Conservation (phyloP, 2,888 invertebrate genomes). For the Drosophila emarginata region DNA sequence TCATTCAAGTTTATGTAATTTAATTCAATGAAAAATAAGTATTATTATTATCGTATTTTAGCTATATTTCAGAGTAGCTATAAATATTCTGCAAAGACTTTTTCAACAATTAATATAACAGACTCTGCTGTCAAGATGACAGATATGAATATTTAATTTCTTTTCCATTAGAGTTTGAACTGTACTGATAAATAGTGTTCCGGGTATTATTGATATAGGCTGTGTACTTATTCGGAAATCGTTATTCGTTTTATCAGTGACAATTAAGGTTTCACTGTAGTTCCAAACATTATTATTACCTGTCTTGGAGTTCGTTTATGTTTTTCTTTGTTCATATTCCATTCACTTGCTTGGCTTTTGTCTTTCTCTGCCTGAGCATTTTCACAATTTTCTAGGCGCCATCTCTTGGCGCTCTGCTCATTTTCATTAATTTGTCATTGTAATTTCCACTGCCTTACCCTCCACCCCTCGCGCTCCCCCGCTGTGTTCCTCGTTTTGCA, state of each 20-base stretch:
- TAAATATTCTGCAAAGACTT: too few species aligned
- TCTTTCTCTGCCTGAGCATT: background rate
- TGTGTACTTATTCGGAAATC: background rate
- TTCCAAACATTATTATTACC: background rate
- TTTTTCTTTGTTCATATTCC: background rate
- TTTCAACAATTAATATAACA: too few species aligned
- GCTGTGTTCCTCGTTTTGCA: slow-evolving; percentile 28
- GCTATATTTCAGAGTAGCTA: too few species aligned
- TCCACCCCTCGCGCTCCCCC: background rate
- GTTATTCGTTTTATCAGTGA: background rate
- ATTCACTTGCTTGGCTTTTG: background rate
- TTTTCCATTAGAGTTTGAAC: background rate
- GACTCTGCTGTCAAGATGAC: too few species aligned
- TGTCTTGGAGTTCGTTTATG: background rate
- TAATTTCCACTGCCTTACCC: slow-evolving; percentile 31
- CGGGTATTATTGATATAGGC: background rate
- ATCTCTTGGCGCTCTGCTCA: background rate
- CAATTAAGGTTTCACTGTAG: background rate
- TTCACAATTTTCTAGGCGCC: slow-evolving; percentile 5
- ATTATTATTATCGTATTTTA: too few species aligned
- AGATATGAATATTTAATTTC: background rate
- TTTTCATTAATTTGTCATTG: background rate
- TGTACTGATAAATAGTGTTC: background rate
- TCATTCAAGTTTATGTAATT: background rate
- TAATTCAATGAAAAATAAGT: too few species aligned